These are phyloP conservation scores for Limnephilus rhombicus DNA, from an alignment of 2,888 invertebrate species.

Conservation along the genomic window DNA sequence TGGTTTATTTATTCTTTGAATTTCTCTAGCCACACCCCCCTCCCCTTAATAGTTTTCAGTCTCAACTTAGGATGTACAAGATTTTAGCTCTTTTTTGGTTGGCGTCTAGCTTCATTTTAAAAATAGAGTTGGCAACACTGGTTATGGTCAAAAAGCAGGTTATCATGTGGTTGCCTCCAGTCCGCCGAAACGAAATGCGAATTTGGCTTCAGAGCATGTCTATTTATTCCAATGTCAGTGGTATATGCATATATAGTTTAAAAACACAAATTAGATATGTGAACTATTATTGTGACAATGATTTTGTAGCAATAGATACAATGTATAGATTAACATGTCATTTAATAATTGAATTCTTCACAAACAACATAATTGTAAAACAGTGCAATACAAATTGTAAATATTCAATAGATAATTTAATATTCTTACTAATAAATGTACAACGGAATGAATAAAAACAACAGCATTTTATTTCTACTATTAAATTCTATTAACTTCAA, in stretches of 20 bases:
- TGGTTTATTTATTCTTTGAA: no score
- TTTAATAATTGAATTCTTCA: conserved; percentile 13
- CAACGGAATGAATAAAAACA: conserved; percentile 11
- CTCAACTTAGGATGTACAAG: no score
- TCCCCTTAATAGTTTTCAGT: no score
- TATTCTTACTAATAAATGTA: conserved; percentile 12
- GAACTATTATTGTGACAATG: neutral
- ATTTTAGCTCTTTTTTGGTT: no score
- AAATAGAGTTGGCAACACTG: no score
- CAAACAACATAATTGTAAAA: neutral
- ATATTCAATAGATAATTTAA: conserved; percentile 8
- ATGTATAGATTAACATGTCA: neutral
- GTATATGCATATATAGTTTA: neutral
- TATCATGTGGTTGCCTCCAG: no score
- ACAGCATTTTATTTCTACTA: neutral
- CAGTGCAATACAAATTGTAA: conserved; percentile 38
- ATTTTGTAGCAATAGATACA: conserved; percentile 2
- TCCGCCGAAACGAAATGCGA: no score
- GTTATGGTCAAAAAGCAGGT: no score
- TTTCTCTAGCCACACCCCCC: no score
- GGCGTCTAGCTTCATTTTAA: no score
- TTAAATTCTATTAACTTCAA: conserved; percentile 2
- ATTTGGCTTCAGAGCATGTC: no score
- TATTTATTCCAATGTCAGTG: no score
- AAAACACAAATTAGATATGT: neutral